Percentiles rank a stretch among this genome's conserved stretches.
Evolutionary conservation across 2,797 vertebrate species (phyloP).

Genomic region (Psittacula echo): DNA sequence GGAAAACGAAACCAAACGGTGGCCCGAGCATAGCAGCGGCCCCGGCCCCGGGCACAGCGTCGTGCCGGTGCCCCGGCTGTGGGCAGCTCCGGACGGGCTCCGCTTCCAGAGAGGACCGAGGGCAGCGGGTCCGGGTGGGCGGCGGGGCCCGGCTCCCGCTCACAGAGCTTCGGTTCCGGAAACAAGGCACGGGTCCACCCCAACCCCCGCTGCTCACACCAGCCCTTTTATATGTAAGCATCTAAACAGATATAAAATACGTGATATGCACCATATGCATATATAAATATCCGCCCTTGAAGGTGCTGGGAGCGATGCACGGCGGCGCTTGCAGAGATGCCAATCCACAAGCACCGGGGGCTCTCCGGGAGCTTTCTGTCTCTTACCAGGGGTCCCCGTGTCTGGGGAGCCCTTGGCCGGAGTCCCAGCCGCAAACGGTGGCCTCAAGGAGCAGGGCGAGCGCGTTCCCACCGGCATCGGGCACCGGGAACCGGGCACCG

Average conservation of each 20-base stretch:
- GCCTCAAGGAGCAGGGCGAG: neutral
- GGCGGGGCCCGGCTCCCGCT: neutral
- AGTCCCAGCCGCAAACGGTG: neutral
- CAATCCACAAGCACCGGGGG: neutral
- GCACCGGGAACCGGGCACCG: neutral
- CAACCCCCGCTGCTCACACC: neutral
- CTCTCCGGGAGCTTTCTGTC: neutral
- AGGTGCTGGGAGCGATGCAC: neutral
- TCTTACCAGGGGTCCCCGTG: neutral
- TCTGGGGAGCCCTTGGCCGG: neutral
- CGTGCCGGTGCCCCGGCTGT: neutral
- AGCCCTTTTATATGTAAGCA: too few relatives aligned
- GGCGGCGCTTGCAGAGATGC: neutral
- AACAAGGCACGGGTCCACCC: neutral
- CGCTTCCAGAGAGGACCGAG: neutral
- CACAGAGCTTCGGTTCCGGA: neutral
- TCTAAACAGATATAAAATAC: neutral
- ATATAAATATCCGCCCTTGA: rapidly evolving
- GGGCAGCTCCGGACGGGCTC: neutral
- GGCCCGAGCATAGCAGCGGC: neutral
- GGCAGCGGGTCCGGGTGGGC: neutral
- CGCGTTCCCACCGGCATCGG: neutral
- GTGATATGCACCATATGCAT: neutral
- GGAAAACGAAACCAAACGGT: neutral
- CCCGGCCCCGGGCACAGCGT: neutral